Evolutionary conservation across 1,140 invertebrate genomes (phyloP).

Genomic region (Laupala kohalensis): DNA sequence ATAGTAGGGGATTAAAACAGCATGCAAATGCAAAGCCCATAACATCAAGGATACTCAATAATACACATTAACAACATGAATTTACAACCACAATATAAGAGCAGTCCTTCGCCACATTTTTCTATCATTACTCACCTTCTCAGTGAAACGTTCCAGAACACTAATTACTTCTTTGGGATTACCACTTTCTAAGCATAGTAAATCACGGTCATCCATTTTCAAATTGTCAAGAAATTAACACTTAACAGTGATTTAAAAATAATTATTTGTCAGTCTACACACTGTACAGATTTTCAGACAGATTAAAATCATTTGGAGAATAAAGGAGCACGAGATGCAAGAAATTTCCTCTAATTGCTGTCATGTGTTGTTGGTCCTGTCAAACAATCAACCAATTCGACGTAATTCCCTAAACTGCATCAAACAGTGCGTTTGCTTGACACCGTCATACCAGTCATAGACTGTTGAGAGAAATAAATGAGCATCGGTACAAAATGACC

Average conservation of each 20-base stretch:
- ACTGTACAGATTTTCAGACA: too few species aligned
- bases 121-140: not conserved
- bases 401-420: too few species aligned
- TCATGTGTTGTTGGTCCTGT: too few species aligned
- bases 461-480: too few species aligned
- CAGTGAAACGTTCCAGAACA: not conserved
- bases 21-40: not conserved
- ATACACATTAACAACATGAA: not conserved
- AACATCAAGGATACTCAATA: not conserved
- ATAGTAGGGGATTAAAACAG: not conserved
- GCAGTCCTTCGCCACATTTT: not conserved
- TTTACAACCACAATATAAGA: not conserved
- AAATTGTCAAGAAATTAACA: not conserved
- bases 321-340: too few species aligned
- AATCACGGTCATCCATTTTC: conserved; percentile 3
- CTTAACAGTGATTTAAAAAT: not conserved
- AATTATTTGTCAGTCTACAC: too few species aligned
- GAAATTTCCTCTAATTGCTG: too few species aligned
- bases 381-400: too few species aligned
- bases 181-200: not conserved
- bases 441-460: too few species aligned
- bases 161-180: not conserved
- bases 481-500: too few species aligned
- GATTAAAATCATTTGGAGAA: too few species aligned
- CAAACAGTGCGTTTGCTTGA: too few species aligned